Conservation (phyloP, 2,888 invertebrate species). For the Microctonus aethiopoides region DNA sequence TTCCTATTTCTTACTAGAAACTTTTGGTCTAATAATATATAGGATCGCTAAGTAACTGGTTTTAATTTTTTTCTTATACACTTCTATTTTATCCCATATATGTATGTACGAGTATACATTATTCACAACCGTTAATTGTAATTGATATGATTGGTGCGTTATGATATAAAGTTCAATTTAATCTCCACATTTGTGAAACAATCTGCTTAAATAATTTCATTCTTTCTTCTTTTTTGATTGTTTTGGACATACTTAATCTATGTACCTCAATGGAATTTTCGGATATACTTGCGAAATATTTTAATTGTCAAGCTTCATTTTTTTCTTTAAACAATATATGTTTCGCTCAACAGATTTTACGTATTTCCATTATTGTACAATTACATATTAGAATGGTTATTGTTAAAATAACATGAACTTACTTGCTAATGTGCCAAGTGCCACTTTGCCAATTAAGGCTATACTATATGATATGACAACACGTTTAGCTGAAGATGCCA, state of each 20-base stretch:
- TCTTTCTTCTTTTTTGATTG: no score
- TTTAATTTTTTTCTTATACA: not conserved
- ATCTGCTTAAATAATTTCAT: not conserved
- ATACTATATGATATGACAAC: slow-evolving; percentile 82
- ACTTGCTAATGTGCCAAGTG: slow-evolving; percentile 83
- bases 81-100: not conserved
- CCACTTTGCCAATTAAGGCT: slow-evolving; percentile 82
- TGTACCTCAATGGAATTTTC: not conserved
- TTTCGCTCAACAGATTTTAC: not conserved
- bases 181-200: not conserved
- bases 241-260: not conserved
- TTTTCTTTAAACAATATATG: not conserved
- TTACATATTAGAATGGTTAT: not conserved
- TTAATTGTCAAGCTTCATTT: no score
- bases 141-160: not conserved
- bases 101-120: no score
- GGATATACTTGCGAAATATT: not conserved
- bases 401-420: slow-evolving; percentile 62
- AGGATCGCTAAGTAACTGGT: not conserved
- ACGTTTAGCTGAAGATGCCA: slow-evolving; percentile 86
- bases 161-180: not conserved
- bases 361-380: not conserved
- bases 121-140: not conserved
- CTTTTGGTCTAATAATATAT: slow-evolving; percentile 14
- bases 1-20: slow-evolving; percentile 8